Base-by-base conservation (phyloP, 1,140 invertebrate genomes). In the Drosophila asahinai region DNA sequence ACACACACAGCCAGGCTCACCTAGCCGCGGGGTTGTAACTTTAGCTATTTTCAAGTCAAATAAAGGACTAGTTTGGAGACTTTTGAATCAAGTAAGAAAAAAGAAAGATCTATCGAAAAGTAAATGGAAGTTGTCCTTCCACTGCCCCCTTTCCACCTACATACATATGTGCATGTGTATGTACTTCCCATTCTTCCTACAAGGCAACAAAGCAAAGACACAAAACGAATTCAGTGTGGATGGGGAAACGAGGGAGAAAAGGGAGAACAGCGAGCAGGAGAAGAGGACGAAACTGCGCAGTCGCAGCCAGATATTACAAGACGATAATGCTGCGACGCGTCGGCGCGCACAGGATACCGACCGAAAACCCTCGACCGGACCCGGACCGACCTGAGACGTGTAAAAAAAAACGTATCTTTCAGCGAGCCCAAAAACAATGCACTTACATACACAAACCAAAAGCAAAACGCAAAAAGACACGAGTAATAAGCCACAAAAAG, bases 401-500 rank as follows among this genome's bases (percentile, higher is more conserved):
- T 49, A 49, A 36, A 43, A 68, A 45, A 11, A 33, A 9, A 9
- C 58, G 25, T 68, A 40, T 57, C 15, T 65, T 38, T 68, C 12
- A n/a, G 17, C 38, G 48, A 27, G 40, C 11, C 45, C 17, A 63
- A 68, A 61, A 62, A 78, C 27, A 77, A 76, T 76, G 60, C 19
- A 17, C 30, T 43, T 40, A 40, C 57, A 51, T 8, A 22, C 63
- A 74, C 27, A 27, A 33, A 30, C 43, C 14, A 15, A 55, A 55
- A 9, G 33, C 36, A 55, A 42, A 57, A 40, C 14, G 36, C 54
- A 57, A 15, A 57, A 57, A 57, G 54, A 57, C 54, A 40, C 54
- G 36, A 57, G 55, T 77, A 83, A 76, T 86, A 83, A 73, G 62
- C 63, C 70, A 70, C 64, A 59, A 76, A 71, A 59, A 70, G 67